These are phyloP conservation scores for Phoebastria nigripes DNA, from an alignment of 2,797 vertebrate species.

Conservation along the genomic window DNA sequence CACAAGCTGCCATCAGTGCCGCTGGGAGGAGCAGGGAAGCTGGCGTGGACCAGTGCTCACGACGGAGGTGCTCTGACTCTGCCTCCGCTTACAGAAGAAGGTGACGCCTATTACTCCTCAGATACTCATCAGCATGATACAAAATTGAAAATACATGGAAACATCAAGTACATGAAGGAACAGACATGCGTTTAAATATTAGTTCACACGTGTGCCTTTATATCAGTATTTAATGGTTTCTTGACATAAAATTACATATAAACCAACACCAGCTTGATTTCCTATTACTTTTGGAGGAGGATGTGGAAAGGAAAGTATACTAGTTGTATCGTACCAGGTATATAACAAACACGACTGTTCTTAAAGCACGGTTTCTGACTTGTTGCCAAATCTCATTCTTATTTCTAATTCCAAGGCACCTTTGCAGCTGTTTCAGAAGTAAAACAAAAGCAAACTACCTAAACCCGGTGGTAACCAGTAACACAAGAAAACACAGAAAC, in stretches of 20 bases:
- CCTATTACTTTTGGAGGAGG: not conserved
- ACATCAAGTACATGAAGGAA: not conserved
- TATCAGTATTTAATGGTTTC: not conserved
- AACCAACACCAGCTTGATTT: not conserved
- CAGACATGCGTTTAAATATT: not conserved
- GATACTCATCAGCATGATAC: not conserved
- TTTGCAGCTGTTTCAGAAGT: not conserved
- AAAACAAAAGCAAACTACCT: not conserved
- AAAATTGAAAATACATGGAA: not conserved
- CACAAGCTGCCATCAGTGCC: fast-evolving
- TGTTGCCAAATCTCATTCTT: not conserved
- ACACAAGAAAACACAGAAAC: not conserved
- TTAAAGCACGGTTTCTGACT: not conserved
- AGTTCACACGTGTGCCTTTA: not conserved
- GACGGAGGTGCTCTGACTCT: not conserved
- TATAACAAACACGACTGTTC: fast-evolving
- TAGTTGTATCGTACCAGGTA: not conserved
- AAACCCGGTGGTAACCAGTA: not conserved
- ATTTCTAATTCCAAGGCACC: not conserved
- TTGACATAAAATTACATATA: not conserved
- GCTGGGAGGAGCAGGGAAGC: not conserved
- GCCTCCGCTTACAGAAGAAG: not conserved
- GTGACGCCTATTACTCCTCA: not conserved
- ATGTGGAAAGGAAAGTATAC: not conserved
- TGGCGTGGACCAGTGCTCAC: fast-evolving